Evolutionary conservation across 2,888 invertebrate species (phyloP).

Genomic region (Troglohyphantes excavatus): DNA sequence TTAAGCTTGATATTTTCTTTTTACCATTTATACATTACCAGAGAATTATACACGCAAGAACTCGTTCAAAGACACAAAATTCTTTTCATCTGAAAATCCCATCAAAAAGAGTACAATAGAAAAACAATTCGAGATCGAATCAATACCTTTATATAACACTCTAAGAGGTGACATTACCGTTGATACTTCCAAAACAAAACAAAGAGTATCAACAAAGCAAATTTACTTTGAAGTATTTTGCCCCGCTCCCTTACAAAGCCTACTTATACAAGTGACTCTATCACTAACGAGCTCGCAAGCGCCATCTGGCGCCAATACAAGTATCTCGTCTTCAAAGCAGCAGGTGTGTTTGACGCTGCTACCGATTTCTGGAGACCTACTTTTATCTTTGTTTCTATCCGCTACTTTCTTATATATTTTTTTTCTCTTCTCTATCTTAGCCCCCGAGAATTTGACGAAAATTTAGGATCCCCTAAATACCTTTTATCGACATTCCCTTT

Average conservation of each 20-base stretch:
- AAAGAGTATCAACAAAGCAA: neutral
- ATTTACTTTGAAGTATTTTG: constrained; percentile 40
- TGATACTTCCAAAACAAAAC: constrained; percentile 15
- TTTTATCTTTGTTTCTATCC: constrained; percentile 21
- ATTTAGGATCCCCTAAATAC: constrained; percentile 73
- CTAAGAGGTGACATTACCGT: constrained; percentile 7
- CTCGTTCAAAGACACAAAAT: too few relatives aligned
- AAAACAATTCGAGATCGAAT: neutral
- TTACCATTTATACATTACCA: too few relatives aligned
- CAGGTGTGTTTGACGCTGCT: constrained; percentile 70
- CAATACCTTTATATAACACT: constrained; percentile 26
- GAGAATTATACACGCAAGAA: too few relatives aligned
- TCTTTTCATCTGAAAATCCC: too few relatives aligned
- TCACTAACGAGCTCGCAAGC: constrained; percentile 73
- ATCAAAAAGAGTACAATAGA: too few relatives aligned
- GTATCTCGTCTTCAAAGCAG: constrained; percentile 71
- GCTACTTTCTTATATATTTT: constrained; percentile 24
- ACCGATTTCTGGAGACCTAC: constrained; percentile 46
- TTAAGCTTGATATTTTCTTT: too few relatives aligned
- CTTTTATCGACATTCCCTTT: constrained; percentile 71
- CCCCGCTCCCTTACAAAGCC: constrained; percentile 37
- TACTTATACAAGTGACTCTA: constrained; percentile 31
- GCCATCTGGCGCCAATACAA: constrained; percentile 75
- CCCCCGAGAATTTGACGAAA: constrained; percentile 51
- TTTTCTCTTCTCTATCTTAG: neutral